phyloP scores from a whole-genome alignment of 1,140 invertebrate genomes.

The Lanistes nyassanus region DNA sequence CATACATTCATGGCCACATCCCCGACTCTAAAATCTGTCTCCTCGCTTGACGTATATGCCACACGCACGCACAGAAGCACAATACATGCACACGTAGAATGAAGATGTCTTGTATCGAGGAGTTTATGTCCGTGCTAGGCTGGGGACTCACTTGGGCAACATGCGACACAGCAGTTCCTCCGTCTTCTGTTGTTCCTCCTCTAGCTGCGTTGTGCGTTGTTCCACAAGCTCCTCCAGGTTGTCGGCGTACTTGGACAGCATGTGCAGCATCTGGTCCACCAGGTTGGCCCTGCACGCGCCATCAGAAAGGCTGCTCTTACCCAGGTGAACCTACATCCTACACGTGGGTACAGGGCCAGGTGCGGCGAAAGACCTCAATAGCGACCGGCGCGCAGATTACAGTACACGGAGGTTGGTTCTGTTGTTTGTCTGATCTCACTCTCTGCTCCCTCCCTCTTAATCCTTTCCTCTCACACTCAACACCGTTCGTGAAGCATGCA shows the following conservation, averaged over 20 bases:
- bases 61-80: neutral
- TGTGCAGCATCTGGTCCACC: conserved; percentile 93
- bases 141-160: conserved; percentile 79
- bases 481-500: too few relatives aligned
- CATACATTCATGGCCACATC: too few relatives aligned
- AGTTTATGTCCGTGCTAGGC: neutral
- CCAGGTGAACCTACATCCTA: neutral
- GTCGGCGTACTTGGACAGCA: conserved; percentile 94
- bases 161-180: conserved; percentile 90
- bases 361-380: neutral
- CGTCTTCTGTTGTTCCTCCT: conserved; percentile 91
- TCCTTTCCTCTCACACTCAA: too few relatives aligned
- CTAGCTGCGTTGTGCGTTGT: conserved; percentile 86
- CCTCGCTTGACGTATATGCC: too few relatives aligned
- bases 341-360: too few relatives aligned
- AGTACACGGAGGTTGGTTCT: neutral
- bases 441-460: too few relatives aligned
- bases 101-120: neutral
- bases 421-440: neutral
- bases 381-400: too few relatives aligned
- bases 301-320: conserved; percentile 7
- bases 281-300: conserved; percentile 73
- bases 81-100: neutral
- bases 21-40: too few relatives aligned
- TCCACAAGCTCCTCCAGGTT: conserved; percentile 90